phyloP scores from a whole-genome alignment of 2,888 invertebrate species.

The Drosophila dives region DNA sequence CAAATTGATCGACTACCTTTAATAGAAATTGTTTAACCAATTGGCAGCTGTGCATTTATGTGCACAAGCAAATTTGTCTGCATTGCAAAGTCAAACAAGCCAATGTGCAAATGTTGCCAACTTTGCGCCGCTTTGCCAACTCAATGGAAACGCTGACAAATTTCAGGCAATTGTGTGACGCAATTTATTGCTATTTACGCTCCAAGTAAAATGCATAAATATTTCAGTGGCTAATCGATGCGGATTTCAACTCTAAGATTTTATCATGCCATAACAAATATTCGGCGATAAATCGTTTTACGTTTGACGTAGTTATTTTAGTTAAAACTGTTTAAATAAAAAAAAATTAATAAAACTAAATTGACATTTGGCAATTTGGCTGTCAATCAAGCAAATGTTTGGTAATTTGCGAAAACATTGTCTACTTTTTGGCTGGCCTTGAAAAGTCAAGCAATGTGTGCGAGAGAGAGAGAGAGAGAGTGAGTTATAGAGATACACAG shows the following conservation, averaged over 20 bases:
- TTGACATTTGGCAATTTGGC: constrained; percentile 8
- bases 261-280: neutral
- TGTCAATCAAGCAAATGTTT: constrained; percentile 16
- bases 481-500: neutral
- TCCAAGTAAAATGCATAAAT: constrained; percentile 9
- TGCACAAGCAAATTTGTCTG: constrained; percentile 62
- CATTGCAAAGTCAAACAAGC: constrained; percentile 72
- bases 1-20: constrained; percentile 66
- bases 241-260: neutral
- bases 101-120: constrained; percentile 59
- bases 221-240: constrained; percentile 4
- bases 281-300: neutral
- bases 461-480: neutral
- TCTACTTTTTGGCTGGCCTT: constrained; percentile 73
- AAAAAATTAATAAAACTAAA: neutral
- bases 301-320: constrained; percentile 1
- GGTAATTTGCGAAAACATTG: constrained; percentile 46
- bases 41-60: constrained; percentile 62
- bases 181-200: constrained; percentile 8
- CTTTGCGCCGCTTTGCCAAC: constrained; percentile 30
- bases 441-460: constrained; percentile 29
- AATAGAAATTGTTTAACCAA: constrained; percentile 60
- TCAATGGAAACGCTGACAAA: constrained; percentile 34
- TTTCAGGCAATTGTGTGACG: constrained; percentile 16
- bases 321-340: neutral